Evolutionary conservation across 1,140 invertebrate species (phyloP).

Genomic region (Eriosoma lanigerum): DNA sequence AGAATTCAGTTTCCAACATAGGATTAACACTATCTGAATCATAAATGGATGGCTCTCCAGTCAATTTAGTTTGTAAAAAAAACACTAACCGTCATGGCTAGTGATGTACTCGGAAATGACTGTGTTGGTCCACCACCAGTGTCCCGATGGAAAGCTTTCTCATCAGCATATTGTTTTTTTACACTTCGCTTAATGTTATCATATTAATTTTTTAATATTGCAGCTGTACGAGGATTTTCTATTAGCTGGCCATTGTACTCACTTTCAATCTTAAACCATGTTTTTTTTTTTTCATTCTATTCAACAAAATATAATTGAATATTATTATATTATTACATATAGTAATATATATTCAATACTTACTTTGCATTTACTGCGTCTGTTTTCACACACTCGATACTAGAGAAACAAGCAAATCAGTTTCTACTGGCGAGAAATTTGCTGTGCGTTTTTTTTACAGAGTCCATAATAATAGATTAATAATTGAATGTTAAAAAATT

Average conservation of each 20-base stretch:
- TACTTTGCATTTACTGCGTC: slow-evolving; percentile 5
- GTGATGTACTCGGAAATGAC: neutral
- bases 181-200: neutral
- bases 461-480: neutral
- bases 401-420: neutral
- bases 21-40: neutral
- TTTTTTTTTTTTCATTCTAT: slow-evolving; percentile 7
- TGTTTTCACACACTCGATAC: neutral
- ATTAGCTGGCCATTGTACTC: neutral
- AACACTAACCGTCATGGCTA: neutral
- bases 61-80: neutral
- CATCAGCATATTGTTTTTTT: neutral
- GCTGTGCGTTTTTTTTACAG: neutral
- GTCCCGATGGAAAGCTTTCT: neutral
- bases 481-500: too few species aligned
- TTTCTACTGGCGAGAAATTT: neutral
- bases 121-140: neutral
- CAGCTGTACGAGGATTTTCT: neutral
- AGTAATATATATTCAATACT: neutral
- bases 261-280: slow-evolving; percentile 1
- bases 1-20: neutral
- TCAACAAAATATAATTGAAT: neutral
- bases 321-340: neutral
- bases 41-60: neutral
- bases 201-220: neutral